Conservation (phyloP, 2,888 invertebrate species). For the Ennomos quercinarius region DNA sequence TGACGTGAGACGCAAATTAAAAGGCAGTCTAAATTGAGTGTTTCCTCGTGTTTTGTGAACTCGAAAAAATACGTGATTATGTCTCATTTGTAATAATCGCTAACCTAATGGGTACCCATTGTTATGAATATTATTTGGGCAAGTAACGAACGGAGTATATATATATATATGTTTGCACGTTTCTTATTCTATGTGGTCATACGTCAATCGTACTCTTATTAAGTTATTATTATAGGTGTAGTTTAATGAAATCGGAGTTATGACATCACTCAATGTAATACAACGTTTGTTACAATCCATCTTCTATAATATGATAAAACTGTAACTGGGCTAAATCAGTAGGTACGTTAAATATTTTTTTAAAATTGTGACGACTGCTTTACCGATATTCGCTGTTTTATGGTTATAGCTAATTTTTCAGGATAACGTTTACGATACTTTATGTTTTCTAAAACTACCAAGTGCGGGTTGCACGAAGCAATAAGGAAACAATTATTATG, state of each 20-base stretch:
- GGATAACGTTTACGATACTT: no score
- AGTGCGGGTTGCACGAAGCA: no score
- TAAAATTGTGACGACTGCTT: no score
- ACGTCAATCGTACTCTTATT: slow-evolving; percentile 4
- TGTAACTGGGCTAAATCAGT: no score
- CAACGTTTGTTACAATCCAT: not conserved
- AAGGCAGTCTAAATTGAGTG: slow-evolving; percentile 23
- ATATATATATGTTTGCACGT: slow-evolving; percentile 12
- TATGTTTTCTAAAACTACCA: no score
- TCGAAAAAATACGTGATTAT: slow-evolving; percentile 30
- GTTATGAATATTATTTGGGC: slow-evolving; percentile 30
- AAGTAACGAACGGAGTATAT: slow-evolving; percentile 29
- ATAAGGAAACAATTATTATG: no score
- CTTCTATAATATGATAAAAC: no score
- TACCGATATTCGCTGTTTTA: no score
- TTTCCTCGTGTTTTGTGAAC: slow-evolving; percentile 32
- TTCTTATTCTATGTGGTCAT: not conserved
- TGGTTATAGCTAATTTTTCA: no score
- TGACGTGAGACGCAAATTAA: slow-evolving; percentile 34
- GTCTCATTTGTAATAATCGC: slow-evolving; percentile 38
- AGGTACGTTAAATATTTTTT: no score
- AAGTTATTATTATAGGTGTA: slow-evolving; percentile 12
- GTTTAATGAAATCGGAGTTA: slow-evolving; percentile 16
- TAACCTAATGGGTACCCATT: slow-evolving; percentile 30
- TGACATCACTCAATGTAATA: slow-evolving; percentile 8